Conservation (phyloP, 2,113 vertebrate species). For the Struthidea cinerea region DNA sequence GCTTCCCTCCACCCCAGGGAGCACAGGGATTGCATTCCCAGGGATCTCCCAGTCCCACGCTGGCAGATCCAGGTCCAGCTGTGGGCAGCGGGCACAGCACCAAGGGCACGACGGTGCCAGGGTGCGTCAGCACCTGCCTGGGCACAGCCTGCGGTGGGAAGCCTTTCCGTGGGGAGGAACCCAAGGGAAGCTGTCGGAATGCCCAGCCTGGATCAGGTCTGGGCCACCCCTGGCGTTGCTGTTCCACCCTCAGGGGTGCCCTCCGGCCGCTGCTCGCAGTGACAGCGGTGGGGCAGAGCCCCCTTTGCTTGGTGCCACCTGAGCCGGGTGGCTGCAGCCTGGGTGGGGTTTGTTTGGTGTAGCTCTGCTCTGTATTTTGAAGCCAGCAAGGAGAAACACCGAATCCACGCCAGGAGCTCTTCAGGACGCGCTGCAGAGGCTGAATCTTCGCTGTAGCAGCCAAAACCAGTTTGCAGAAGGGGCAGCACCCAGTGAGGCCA, state of each 20-base stretch:
- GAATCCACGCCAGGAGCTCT: neutral
- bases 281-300: neutral
- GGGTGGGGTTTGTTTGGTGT: neutral
- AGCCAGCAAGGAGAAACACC: neutral
- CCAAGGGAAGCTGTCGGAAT: neutral
- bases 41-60: accelerated
- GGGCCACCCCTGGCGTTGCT: neutral
- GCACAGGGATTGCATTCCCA: neutral
- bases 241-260: neutral
- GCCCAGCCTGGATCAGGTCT: neutral
- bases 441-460: neutral
- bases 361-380: neutral
- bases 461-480: neutral
- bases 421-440: neutral
- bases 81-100: neutral
- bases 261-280: neutral
- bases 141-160: neutral
- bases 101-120: neutral
- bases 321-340: neutral
- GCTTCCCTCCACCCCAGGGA: neutral
- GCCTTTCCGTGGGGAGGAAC: neutral
- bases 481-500: neutral
- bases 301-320: neutral
- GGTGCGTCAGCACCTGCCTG: neutral
- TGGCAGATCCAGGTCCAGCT: neutral